A percentile compares a stretch with the other conserved stretches of the same genome.
phyloP scores from a whole-genome alignment of 2,888 invertebrate species.

The Eupithecia subumbrata region DNA sequence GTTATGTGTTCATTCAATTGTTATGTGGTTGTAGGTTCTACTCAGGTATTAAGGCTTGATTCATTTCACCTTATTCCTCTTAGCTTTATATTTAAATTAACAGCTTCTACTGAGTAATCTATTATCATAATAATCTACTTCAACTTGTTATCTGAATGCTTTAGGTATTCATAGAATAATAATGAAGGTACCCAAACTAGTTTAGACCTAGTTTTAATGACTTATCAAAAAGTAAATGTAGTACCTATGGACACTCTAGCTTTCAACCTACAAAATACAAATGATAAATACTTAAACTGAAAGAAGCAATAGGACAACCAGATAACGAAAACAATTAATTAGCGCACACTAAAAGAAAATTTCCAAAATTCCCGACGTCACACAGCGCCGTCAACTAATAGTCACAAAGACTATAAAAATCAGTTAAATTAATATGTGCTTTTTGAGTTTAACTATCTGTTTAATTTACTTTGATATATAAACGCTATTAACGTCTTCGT shows the following conservation, averaged over 20 bases:
- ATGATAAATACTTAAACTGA: background rate
- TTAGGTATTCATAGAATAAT: constrained; percentile 4
- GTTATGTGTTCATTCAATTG: constrained; percentile 28
- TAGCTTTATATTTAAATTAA: constrained; percentile 4
- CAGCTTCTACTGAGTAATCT: constrained; percentile 7
- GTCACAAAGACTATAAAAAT: constrained; percentile 50
- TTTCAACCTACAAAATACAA: background rate
- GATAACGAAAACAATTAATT: constrained; percentile 16
- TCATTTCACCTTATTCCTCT: constrained; percentile 15
- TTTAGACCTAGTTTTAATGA: background rate
- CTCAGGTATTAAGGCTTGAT: background rate
- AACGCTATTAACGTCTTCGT: constrained; percentile 56
- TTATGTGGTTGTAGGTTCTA: constrained; percentile 9
- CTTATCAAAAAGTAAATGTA: background rate
- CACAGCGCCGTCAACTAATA: constrained; percentile 34
- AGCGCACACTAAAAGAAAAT: constrained; percentile 12
- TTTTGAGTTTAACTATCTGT: constrained; percentile 54
- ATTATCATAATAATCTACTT: constrained; percentile 18
- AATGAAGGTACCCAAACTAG: background rate
- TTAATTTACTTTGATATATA: constrained; percentile 63
- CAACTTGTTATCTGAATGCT: background rate
- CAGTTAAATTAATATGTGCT: constrained; percentile 58
- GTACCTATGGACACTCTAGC: background rate
- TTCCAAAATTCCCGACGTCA: constrained; percentile 36
- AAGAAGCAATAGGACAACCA: constrained; percentile 5